Evolutionary conservation across 2,797 vertebrate species (phyloP), one percentile per base, ranked within the genome.

Genomic region (Mus spretus): DNA sequence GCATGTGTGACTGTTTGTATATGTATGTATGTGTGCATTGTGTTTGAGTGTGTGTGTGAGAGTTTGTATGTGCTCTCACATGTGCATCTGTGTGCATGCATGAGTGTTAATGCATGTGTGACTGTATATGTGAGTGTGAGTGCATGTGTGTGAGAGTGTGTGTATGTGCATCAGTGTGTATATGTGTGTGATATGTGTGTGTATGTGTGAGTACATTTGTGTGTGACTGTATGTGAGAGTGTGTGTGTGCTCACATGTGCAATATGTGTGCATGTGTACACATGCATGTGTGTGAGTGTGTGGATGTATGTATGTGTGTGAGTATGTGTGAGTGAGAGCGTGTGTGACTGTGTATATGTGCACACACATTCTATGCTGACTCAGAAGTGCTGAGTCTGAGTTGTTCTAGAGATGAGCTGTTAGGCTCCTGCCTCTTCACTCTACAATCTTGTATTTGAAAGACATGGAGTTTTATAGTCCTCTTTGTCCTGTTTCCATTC

Each of bases 361-460:
- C 63, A 3, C 24, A 37, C 1, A 28, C 4, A 40, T 10, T 53
- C 53, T 47, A n/a, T n/a, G 6, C 79, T 96, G 34, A 55, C 0
- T 65, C 53, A 81, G 80, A 89, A 74, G 65, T 24, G 0, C 55
- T 59, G 55, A 61, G 55, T 94, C 80, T 55, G 37, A 53, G 61
- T 11, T 63, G 14, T 75, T 74, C 74, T 85, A 67, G 90, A 85
- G 91, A 79, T 82, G n/a, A 78, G 59, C 53, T 37, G 70, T 84
- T 53, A n/a, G 22, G 5, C 44, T 37, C 55, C 3, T 26, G 65
- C 61, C 37, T 89, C 67, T 88, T 93, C 65, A 59, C 74, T 78
- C 17, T 37, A 47, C 44, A 87, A 1, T 81, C 77, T 50, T 82
- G 13, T 77, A 47, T 77, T 77, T 47, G 75, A 77, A 77, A 44